phyloP scores from a whole-genome alignment of 2,888 invertebrate genomes.

The Pasiphila rectangulata region DNA sequence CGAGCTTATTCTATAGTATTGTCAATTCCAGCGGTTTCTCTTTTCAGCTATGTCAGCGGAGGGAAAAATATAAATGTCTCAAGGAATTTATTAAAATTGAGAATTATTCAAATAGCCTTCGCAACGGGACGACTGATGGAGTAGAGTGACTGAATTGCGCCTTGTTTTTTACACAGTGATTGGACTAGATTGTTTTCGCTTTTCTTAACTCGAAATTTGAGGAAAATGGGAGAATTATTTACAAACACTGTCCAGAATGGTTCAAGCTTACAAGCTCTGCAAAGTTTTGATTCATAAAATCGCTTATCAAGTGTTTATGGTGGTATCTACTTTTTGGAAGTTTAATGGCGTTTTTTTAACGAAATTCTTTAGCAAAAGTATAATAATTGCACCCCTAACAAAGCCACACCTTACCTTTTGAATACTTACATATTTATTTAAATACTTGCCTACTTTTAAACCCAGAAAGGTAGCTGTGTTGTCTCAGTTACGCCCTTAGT shows the following conservation, averaged over 20 bases:
- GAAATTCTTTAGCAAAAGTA: too few species aligned
- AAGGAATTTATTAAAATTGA: constrained; percentile 35
- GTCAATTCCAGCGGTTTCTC: background rate
- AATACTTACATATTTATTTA: too few species aligned
- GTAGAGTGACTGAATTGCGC: constrained; percentile 12
- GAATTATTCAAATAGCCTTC: constrained; percentile 34
- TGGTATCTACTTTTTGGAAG: too few species aligned
- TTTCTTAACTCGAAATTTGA: background rate
- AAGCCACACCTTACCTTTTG: too few species aligned
- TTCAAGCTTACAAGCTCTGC: too few species aligned
- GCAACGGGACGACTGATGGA: constrained; percentile 16
- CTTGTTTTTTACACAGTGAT: constrained; percentile 19
- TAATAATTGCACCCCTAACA: too few species aligned
- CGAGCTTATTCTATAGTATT: constrained; percentile 4
- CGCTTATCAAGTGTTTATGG: too few species aligned
- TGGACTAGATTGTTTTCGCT: constrained; percentile 9
- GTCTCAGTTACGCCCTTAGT: too few species aligned
- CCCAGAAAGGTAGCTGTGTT: too few species aligned
- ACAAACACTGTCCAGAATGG: constrained; percentile 3
- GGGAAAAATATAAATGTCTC: constrained; percentile 25
- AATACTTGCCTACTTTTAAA: too few species aligned
- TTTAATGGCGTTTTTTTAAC: too few species aligned
- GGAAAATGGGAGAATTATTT: constrained; percentile 2
- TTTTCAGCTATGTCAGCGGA: background rate
- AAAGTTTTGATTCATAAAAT: too few species aligned